Percentiles rank a stretch among this genome's conserved stretches.
phyloP scores from a whole-genome alignment of 1,140 invertebrate genomes.

The Phthorimaea operculella region DNA sequence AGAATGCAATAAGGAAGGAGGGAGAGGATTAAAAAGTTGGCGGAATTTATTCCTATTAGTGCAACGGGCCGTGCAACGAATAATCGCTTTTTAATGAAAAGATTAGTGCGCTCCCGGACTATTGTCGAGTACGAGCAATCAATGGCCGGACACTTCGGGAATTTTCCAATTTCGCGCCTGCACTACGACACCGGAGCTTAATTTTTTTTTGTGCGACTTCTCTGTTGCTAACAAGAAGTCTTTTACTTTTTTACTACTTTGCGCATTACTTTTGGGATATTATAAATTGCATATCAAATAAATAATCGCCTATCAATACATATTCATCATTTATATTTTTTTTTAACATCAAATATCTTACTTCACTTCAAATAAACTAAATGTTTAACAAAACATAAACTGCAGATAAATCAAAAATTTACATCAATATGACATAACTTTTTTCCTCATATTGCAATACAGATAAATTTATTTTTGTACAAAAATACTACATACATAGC shows the following conservation, averaged over 20 bases:
- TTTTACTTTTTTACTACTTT: neutral
- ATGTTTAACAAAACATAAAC: no score
- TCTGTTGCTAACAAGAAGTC: neutral
- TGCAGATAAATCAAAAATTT: no score
- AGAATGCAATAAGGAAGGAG: neutral
- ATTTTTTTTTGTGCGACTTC: slow-evolving; percentile 9
- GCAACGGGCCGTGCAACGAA: slow-evolving; percentile 55
- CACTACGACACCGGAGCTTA: slow-evolving; percentile 26
- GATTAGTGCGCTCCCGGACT: slow-evolving; percentile 50
- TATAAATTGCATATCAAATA: no score
- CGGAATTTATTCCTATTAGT: slow-evolving; percentile 55
- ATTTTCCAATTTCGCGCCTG: slow-evolving; percentile 55
- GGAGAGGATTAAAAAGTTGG: neutral
- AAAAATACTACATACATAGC: no score
- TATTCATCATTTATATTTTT: no score
- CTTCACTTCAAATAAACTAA: no score
- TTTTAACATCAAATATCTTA: no score
- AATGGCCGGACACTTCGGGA: slow-evolving; percentile 50
- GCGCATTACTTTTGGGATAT: neutral
- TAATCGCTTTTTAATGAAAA: slow-evolving; percentile 67
- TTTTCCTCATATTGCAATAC: no score
- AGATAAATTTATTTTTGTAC: no score
- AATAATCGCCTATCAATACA: no score
- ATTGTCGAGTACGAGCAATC: slow-evolving; percentile 44
- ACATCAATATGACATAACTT: no score